Conservation (phyloP, 2,888 invertebrate species). For the Venustoraphidia nigricollis region DNA sequence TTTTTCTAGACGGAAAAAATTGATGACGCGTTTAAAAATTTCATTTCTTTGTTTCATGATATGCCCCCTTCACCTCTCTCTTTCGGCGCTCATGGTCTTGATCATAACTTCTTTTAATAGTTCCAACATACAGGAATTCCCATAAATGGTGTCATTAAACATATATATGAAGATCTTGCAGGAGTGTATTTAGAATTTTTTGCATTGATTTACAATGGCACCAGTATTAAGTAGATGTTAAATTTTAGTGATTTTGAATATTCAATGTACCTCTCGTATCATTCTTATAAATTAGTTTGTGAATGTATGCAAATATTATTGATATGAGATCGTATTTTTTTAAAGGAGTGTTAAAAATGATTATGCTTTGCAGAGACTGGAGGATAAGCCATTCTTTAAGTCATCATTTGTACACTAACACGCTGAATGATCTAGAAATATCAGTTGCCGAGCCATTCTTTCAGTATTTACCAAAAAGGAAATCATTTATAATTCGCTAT, state of each 20-base stretch:
- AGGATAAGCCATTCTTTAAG: slow-evolving; percentile 60
- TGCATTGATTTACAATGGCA: too few relatives aligned
- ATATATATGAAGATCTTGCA: too few relatives aligned
- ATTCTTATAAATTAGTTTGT: background rate
- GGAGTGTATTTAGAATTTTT: too few relatives aligned
- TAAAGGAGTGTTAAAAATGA: slow-evolving; percentile 3
- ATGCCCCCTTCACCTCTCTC: too few relatives aligned
- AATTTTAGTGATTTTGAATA: background rate
- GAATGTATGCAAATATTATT: background rate
- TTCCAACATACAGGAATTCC: too few relatives aligned
- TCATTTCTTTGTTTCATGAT: too few relatives aligned
- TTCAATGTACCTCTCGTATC: background rate
- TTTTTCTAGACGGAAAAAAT: too few relatives aligned
- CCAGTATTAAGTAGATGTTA: background rate
- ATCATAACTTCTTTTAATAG: too few relatives aligned
- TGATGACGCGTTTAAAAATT: too few relatives aligned
- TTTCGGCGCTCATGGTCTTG: too few relatives aligned
- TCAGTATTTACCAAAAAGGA: slow-evolving; percentile 44
- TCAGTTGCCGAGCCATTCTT: slow-evolving; percentile 50
- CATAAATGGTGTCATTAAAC: too few relatives aligned
- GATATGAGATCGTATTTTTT: background rate
- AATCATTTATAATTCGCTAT: slow-evolving; percentile 33
- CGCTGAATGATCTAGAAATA: slow-evolving; percentile 57
- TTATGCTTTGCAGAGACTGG: slow-evolving; percentile 40
- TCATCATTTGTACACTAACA: slow-evolving; percentile 67